Evolutionary conservation across 2,797 vertebrate species (phyloP).

Genomic region (Pangasius mekongensis): DNA sequence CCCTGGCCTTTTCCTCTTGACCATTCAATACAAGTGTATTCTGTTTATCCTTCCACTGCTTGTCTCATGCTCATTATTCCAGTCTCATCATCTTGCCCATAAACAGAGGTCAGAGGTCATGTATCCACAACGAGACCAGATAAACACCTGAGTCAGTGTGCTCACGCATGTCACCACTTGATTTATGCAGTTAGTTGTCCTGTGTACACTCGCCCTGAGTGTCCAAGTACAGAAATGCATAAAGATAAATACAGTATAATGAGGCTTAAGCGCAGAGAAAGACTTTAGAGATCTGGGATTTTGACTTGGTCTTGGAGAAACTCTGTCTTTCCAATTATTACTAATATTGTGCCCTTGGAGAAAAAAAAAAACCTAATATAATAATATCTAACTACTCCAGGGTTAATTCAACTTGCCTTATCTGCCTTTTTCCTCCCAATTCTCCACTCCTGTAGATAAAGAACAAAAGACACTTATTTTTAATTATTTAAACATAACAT

Average conservation of each 20-base stretch:
- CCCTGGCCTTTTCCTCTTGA: constrained; percentile 75
- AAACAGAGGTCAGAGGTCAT: constrained; percentile 76
- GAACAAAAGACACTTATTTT: not conserved
- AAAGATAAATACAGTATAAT: constrained; percentile 58
- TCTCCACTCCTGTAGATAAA: not conserved
- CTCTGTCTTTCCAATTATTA: not conserved
- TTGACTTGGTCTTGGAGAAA: not conserved
- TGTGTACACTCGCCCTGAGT: constrained; percentile 71
- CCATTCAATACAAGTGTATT: constrained; percentile 75
- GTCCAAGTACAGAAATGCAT: constrained; percentile 66
- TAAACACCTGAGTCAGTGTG: constrained; percentile 86
- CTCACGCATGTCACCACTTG: constrained; percentile 49
- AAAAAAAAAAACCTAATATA: not conserved
- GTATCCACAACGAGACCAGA: constrained; percentile 87
- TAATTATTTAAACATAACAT: not conserved
- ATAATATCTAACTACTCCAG: not conserved
- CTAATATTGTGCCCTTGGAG: not conserved
- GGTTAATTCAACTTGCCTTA: not conserved
- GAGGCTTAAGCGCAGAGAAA: not conserved
- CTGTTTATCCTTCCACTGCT: constrained; percentile 77
- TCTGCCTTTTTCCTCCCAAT: not conserved
- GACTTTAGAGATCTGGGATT: not conserved
- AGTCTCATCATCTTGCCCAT: constrained; percentile 76
- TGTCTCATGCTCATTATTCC: constrained; percentile 43
- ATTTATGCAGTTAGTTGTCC: constrained; percentile 70